Evolutionary conservation across 2,888 invertebrate genomes (phyloP).

Genomic region (Caenorhabditis angaria): DNA sequence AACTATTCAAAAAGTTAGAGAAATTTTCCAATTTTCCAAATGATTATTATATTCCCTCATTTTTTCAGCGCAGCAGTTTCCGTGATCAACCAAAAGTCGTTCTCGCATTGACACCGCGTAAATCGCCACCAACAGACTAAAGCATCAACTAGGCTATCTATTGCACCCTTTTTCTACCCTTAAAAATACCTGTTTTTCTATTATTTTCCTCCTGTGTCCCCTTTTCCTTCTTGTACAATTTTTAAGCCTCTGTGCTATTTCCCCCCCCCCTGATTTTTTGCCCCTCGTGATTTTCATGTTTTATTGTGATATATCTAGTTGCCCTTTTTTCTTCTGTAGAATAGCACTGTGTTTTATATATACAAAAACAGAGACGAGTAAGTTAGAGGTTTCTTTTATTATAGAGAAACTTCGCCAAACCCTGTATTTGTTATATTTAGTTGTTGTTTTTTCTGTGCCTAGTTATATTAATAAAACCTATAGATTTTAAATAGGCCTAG

Average conservation of each 20-base stretch:
- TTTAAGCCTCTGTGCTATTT: slow-evolving; percentile 29
- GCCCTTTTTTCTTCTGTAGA: background rate
- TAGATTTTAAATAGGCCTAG: background rate
- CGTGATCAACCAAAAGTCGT: slow-evolving; percentile 40
- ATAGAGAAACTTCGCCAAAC: no score
- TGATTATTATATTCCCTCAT: no score
- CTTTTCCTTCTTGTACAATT: slow-evolving; percentile 27
- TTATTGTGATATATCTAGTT: background rate
- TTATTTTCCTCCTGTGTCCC: slow-evolving; percentile 3
- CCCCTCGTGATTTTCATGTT: slow-evolving; percentile 29
- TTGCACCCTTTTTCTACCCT: background rate
- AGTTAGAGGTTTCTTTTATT: background rate
- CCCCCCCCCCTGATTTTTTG: background rate
- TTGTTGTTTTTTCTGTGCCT: slow-evolving; percentile 5
- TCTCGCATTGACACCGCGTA: slow-evolving; percentile 34
- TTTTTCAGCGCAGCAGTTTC: slow-evolving; percentile 26
- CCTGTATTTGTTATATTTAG: slow-evolving; percentile 12
- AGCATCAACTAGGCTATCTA: background rate
- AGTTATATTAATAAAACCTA: slow-evolving; percentile 21
- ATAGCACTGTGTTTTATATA: slow-evolving; percentile 11
- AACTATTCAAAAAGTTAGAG: background rate
- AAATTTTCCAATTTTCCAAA: background rate
- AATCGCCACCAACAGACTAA: slow-evolving; percentile 17
- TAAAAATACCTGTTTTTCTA: background rate
- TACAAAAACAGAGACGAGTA: slow-evolving; percentile 14